Percentiles rank a stretch among this genome's conserved stretches.
phyloP scores from a whole-genome alignment of 2,888 invertebrate species.

The Rhamnusium bicolor region DNA sequence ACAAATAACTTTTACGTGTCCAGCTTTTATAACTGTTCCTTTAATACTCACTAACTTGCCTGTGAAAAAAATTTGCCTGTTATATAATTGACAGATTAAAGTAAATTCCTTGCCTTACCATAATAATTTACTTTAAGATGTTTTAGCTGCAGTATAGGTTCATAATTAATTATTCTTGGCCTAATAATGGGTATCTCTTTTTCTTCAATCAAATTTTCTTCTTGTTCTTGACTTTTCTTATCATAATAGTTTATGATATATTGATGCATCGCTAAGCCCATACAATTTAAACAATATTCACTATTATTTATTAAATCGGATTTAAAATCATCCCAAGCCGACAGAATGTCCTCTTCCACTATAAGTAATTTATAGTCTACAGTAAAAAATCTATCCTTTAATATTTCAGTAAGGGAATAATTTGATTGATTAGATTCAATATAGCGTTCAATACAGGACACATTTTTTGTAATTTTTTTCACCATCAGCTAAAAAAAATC shows the following conservation, averaged over 20 bases:
- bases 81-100: not conserved
- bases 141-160: conserved; percentile 78
- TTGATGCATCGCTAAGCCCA: conserved; percentile 88
- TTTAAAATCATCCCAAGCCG: conserved; percentile 73
- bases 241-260: conserved; percentile 70
- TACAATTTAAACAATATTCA: conserved; percentile 77
- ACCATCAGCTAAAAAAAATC: conserved; percentile 53
- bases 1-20: conserved; percentile 82
- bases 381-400: conserved; percentile 74
- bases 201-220: conserved; percentile 71
- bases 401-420: conserved; percentile 75
- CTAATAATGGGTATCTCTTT: conserved; percentile 71
- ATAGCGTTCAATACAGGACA: conserved; percentile 74
- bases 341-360: conserved; percentile 74
- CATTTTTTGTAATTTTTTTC: conserved; percentile 66
- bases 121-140: conserved; percentile 82
- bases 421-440: conserved; percentile 70
- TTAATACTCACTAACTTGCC: conserved; percentile 85
- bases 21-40: conserved; percentile 89
- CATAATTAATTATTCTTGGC: conserved; percentile 77
- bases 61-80: conserved; percentile 59
- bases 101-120: conserved; percentile 72
- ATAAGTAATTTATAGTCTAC: conserved; percentile 75
- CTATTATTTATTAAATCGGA: conserved; percentile 81
- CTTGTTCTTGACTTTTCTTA: conserved; percentile 67